These are phyloP conservation scores for Amphipyra tragopoginis DNA, from an alignment of 2,888 invertebrate genomes.

Conservation along the genomic window DNA sequence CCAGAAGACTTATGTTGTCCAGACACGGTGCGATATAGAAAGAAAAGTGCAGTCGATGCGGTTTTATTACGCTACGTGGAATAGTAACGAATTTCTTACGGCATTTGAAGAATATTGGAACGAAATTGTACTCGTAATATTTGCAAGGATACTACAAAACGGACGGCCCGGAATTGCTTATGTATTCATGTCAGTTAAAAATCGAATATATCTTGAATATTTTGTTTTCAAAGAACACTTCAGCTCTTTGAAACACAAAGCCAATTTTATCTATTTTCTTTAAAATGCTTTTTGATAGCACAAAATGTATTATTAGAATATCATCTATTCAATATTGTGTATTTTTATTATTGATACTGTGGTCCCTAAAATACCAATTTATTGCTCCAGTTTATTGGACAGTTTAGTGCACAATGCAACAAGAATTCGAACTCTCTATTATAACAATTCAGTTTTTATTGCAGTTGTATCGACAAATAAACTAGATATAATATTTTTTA, in stretches of 20 bases:
- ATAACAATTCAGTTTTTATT: background rate
- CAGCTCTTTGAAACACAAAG: conserved; percentile 27
- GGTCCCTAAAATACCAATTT: background rate
- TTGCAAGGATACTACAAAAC: conserved; percentile 62
- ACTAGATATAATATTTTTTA: too few relatives aligned
- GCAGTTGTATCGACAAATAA: too few relatives aligned
- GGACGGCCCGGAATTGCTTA: conserved; percentile 56
- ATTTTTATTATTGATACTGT: background rate
- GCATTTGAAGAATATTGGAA: conserved; percentile 74
- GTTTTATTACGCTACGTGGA: conserved; percentile 73
- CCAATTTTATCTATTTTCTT: conserved; percentile 20
- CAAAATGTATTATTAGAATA: background rate
- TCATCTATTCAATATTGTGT: background rate
- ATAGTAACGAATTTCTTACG: conserved; percentile 72
- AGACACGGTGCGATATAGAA: conserved; percentile 63
- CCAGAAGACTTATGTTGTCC: conserved; percentile 63
- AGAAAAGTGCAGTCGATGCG: conserved; percentile 76
- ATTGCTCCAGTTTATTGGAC: too few relatives aligned
- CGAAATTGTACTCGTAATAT: conserved; percentile 67
- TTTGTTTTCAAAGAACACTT: conserved; percentile 40
- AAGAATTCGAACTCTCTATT: background rate
- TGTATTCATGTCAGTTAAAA: conserved; percentile 68
- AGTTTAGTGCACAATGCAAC: too few relatives aligned
- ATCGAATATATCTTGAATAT: conserved; percentile 56
- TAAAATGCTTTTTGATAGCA: background rate